These are phyloP conservation scores for Hydrotaea diabolus DNA, from an alignment of 2,888 invertebrate genomes.

Conservation along the genomic window DNA sequence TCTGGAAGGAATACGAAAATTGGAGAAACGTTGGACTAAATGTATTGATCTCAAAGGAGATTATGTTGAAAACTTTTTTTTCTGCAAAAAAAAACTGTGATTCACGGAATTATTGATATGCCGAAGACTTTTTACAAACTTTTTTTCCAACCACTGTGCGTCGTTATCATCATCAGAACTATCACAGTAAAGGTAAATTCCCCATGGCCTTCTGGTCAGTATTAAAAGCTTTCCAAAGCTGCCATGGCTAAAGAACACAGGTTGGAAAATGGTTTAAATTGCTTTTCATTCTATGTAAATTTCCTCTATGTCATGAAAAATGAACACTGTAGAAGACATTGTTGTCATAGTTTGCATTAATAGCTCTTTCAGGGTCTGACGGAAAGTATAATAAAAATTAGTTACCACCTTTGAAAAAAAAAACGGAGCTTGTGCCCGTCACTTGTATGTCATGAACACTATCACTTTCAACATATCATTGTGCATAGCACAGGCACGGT, in stretches of 20 bases:
- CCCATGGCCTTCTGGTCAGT: constrained; percentile 6
- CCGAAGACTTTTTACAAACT: too few relatives aligned
- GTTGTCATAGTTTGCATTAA: constrained; percentile 21
- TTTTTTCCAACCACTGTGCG: too few relatives aligned
- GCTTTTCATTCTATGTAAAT: constrained; percentile 30
- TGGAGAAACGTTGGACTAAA: too few relatives aligned
- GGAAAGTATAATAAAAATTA: constrained; percentile 14
- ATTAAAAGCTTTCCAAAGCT: constrained; percentile 3
- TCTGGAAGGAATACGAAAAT: too few relatives aligned
- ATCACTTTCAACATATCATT: background rate
- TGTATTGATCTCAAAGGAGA: too few relatives aligned
- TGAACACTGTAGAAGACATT: background rate
- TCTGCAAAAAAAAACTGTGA: too few relatives aligned
- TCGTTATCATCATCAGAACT: background rate
- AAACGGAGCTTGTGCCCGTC: constrained; percentile 8
- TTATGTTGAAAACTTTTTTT: too few relatives aligned
- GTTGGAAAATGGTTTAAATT: constrained; percentile 25
- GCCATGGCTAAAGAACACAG: background rate
- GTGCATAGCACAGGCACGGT: background rate
- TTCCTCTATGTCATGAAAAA: background rate
- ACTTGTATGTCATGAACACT: constrained; percentile 14
- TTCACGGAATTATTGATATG: too few relatives aligned
- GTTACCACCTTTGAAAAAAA: background rate
- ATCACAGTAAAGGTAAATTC: constrained; percentile 5
- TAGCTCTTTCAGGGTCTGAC: background rate